A percentile compares a stretch with the other conserved stretches of the same genome.
phyloP scores from a whole-genome alignment of 1,140 invertebrate species.

The Drosophila pandora region DNA sequence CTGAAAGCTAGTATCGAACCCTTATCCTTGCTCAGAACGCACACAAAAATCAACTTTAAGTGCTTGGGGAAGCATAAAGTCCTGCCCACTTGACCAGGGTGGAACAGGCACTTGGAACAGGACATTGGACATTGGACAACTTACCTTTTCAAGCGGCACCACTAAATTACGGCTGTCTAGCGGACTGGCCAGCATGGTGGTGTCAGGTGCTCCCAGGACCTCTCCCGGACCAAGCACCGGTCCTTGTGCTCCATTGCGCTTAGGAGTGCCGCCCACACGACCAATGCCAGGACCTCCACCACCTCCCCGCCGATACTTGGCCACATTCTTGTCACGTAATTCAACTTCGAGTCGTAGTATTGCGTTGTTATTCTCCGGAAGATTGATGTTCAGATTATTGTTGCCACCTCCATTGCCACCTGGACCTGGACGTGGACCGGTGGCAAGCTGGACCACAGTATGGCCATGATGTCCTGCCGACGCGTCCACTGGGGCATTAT shows the following conservation, averaged over 20 bases:
- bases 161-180: slow-evolving; percentile 71
- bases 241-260: slow-evolving; percentile 9
- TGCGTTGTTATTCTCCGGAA: slow-evolving; percentile 82
- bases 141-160: slow-evolving; percentile 84
- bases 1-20: slow-evolving; percentile 22
- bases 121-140: slow-evolving; percentile 34
- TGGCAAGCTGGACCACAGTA: slow-evolving; percentile 2
- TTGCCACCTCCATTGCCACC: slow-evolving; percentile 58
- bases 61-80: slow-evolving; percentile 45
- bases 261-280: slow-evolving; percentile 30
- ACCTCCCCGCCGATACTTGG: slow-evolving; percentile 70
- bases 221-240: background rate
- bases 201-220: slow-evolving; percentile 28
- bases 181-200: slow-evolving; percentile 30
- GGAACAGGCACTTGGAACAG: slow-evolving; percentile 5
- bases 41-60: slow-evolving; percentile 63
- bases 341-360: slow-evolving; percentile 84
- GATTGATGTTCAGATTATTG: slow-evolving; percentile 84
- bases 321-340: slow-evolving; percentile 84
- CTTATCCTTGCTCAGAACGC: slow-evolving; percentile 28
- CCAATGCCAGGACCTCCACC: slow-evolving; percentile 38
- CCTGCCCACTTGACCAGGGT: slow-evolving; percentile 31
- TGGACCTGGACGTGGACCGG: slow-evolving; percentile 14
- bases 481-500: slow-evolving; percentile 54
- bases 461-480: slow-evolving; percentile 25